Conservation (phyloP, 2,797 vertebrate genomes). For the Hypotaenidia philippensis region DNA sequence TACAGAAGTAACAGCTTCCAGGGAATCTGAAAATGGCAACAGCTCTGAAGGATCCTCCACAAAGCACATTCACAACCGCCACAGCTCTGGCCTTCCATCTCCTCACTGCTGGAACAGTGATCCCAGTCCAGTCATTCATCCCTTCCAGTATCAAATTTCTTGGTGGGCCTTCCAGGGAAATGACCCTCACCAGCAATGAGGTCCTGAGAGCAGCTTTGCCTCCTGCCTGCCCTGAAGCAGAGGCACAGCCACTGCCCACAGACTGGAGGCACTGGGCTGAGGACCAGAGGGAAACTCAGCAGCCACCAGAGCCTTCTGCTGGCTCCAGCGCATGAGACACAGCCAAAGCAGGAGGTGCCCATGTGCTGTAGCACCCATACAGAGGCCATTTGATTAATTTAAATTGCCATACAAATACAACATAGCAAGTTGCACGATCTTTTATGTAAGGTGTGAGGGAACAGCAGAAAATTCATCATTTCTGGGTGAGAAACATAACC, state of each 20-base stretch:
- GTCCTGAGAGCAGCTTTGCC: not conserved
- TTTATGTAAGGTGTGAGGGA: not conserved
- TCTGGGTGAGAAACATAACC: not conserved
- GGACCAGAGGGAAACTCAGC: not conserved
- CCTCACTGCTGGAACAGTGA: accelerated
- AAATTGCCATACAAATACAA: not conserved
- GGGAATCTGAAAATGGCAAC: not conserved
- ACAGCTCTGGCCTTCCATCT: not conserved
- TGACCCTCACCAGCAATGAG: not conserved
- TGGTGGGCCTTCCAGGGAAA: not conserved
- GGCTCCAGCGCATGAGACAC: not conserved
- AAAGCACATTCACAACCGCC: not conserved
- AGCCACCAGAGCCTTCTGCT: not conserved
- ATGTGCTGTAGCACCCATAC: not conserved
- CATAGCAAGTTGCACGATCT: not conserved
- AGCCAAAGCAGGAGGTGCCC: not conserved
- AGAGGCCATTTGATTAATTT: not conserved
- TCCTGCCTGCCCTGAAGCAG: not conserved
- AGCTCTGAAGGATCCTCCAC: not conserved
- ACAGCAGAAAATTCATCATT: not conserved
- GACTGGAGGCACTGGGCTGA: not conserved
- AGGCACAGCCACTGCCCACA: not conserved
- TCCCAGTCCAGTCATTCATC: not conserved
- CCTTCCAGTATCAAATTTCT: not conserved
- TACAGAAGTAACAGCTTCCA: not conserved